Base-by-base conservation (phyloP, 1,140 invertebrate species). In the Physella acuta region DNA sequence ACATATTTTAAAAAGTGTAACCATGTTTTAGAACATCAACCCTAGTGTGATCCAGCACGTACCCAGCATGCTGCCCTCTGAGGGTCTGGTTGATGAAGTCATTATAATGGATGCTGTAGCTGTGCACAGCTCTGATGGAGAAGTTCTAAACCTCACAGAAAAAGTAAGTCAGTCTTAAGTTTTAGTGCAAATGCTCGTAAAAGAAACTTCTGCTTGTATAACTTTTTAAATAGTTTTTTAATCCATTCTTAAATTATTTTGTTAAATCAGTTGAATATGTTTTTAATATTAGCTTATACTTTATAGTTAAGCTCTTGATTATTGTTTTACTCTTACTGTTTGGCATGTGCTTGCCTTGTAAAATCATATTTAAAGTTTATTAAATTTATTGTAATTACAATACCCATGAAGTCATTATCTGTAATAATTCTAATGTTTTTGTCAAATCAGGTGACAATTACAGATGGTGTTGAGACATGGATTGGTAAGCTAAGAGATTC, bases 391-490 rank as follows among this genome's bases (percentile, higher is more conserved):
- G 11, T 14, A 49, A n/a, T 14, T 49, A 49, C n/a, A n/a, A n/a
- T n/a, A n/a, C n/a, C n/a, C n/a, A n/a, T n/a, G n/a, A n/a, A n/a
- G n/a, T n/a, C n/a, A n/a, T n/a, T n/a, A n/a, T n/a, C n/a, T n/a
- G n/a, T 14, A 49, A 49, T 14, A n/a, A n/a, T n/a, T n/a, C n/a
- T n/a, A n/a, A n/a, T 44, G 20, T 62, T 26, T 33, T 31, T 36
- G 31, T 70, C 17, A 16, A 62, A 69, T 4, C 68, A 83, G 81
- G 81, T 85, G 44, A 75, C 75, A 30, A 64, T 85, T 16, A 72
- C 72, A 58, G 79, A 81, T 70, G 81, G 79, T 39, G 83, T 84
- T 26, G 83, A 85, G 59, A 73, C 76, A 0, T 85, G 84, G 84
- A 58, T 85, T 39, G 69, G 73, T 26, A 77, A 78, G 33, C 71